A percentile compares a stretch with the other conserved stretches of the same genome.
phyloP scores from a whole-genome alignment of 2,797 vertebrate species.

The Ciconia nigra region DNA sequence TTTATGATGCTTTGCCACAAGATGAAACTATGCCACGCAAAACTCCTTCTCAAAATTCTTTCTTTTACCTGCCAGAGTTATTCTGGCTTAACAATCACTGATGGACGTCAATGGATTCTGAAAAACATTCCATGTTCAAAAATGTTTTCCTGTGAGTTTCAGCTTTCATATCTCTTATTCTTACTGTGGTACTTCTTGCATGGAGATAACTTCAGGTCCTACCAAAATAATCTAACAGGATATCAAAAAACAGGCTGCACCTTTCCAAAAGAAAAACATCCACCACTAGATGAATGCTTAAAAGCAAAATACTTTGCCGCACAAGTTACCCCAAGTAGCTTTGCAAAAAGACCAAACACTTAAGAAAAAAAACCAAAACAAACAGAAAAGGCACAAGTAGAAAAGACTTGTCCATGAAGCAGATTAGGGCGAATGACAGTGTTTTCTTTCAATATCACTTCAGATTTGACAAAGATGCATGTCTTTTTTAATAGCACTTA shows the following conservation, averaged over 20 bases:
- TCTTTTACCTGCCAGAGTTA: not conserved
- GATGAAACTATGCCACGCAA: not conserved
- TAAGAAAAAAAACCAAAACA: not conserved
- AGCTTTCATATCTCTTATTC: not conserved
- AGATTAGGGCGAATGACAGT: not conserved
- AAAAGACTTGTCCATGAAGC: not conserved
- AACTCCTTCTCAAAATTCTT: not conserved
- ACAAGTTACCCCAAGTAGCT: not conserved
- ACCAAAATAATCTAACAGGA: not conserved
- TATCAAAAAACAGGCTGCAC: not conserved
- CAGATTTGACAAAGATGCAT: not conserved
- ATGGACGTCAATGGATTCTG: not conserved
- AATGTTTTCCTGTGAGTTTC: not conserved
- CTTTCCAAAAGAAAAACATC: not conserved
- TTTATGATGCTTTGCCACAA: not conserved
- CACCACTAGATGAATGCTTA: not conserved
- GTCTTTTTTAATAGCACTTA: not conserved
- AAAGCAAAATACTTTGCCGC: not conserved
- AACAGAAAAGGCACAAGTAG: not conserved
- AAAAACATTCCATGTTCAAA: not conserved
- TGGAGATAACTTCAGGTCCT: not conserved
- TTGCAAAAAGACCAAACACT: not conserved
- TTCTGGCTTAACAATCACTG: not conserved
- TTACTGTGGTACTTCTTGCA: not conserved
- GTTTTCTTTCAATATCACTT: not conserved